Conservation (phyloP, 2,113 vertebrate species). For the Notothenia coriiceps region DNA sequence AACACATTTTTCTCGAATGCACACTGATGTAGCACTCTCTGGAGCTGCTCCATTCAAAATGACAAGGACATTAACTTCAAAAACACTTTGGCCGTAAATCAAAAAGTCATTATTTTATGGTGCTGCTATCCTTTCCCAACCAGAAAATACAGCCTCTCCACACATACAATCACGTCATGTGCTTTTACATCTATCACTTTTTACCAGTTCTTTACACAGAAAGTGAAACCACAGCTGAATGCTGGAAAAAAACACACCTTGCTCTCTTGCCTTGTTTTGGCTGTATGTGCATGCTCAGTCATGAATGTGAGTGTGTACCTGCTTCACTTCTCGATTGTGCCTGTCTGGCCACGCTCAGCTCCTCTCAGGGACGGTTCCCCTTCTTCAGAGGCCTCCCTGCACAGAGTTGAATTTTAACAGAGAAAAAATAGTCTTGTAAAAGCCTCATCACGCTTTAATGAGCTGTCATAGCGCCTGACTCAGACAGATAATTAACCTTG, state of each 20-base stretch:
- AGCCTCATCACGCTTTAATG: constrained; percentile 52
- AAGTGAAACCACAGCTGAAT: not conserved
- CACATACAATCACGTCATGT: not conserved
- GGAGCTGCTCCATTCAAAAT: constrained; percentile 17
- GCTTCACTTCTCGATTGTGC: constrained; percentile 4
- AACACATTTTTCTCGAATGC: not conserved
- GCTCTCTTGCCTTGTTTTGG: not conserved
- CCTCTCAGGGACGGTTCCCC: constrained; percentile 14
- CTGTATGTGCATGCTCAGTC: constrained; percentile 33
- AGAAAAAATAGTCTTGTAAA: not conserved
- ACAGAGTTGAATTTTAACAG: constrained; percentile 24
- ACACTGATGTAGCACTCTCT: constrained; percentile 5
- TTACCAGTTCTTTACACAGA: not conserved
- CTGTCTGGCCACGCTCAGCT: constrained; percentile 57
- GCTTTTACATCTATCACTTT: not conserved
- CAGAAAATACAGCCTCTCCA: constrained; percentile 10
- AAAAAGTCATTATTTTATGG: constrained; percentile 5
- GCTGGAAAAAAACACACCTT: not conserved
- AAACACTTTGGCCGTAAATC: constrained; percentile 26
- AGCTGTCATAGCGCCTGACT: constrained; percentile 47
- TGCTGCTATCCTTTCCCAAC: not conserved
- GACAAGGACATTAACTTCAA: constrained; percentile 46
- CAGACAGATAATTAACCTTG: constrained; percentile 56
- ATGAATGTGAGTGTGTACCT: constrained; percentile 34
- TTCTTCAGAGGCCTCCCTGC: constrained; percentile 13